These are phyloP conservation scores for Pseudochirops cupreus DNA, from an alignment of 2,797 vertebrate species.

Conservation along the genomic window DNA sequence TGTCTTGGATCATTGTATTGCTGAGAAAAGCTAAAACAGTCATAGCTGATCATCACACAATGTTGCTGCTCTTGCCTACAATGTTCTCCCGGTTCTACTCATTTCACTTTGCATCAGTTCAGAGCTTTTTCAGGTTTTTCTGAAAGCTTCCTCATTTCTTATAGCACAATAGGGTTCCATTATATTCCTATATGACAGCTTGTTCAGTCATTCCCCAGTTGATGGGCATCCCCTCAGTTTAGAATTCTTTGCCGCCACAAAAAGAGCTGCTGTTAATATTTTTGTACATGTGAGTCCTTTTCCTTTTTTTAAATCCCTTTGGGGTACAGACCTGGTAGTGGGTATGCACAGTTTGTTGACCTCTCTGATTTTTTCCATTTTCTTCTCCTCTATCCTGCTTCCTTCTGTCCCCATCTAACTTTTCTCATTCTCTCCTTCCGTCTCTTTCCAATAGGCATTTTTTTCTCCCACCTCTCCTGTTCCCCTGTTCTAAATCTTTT, in stretches of 20 bases:
- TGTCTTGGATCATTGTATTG: not conserved
- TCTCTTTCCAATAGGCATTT: not conserved
- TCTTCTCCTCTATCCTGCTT: not conserved
- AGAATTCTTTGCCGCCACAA: not conserved
- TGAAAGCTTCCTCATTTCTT: not conserved
- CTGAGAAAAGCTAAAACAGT: not conserved
- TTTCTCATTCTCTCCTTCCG: not conserved
- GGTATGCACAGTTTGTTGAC: not conserved
- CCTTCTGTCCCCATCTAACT: not conserved
- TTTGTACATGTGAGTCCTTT: not conserved
- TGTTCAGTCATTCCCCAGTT: not conserved
- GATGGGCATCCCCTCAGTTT: not conserved
- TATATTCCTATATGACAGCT: not conserved
- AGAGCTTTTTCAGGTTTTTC: not conserved
- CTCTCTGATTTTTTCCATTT: not conserved
- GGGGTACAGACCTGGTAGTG: not conserved
- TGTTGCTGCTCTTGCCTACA: not conserved
- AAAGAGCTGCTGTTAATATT: not conserved
- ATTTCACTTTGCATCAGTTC: not conserved
- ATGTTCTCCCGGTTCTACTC: not conserved
- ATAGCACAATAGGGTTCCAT: not conserved
- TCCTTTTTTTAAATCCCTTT: not conserved
- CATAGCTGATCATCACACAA: not conserved
- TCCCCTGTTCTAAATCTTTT: not conserved
- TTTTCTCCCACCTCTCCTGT: not conserved